Evolutionary conservation across 2,888 invertebrate genomes (phyloP).

Genomic region (Macrophya alboannulata): DNA sequence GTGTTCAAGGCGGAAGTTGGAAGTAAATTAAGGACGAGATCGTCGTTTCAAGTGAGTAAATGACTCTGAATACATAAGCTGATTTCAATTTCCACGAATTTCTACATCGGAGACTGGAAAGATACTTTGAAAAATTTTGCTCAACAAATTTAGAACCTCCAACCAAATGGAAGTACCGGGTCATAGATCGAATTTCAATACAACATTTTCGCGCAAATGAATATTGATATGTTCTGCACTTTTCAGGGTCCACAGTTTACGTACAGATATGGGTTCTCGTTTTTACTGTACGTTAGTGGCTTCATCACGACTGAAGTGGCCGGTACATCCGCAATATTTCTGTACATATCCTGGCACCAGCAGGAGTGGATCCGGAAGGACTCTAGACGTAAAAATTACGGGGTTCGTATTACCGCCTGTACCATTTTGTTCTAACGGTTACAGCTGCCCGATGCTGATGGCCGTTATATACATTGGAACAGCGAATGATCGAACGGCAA

Average conservation of each 20-base stretch:
- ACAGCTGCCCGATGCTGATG: not conserved
- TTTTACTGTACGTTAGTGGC: conserved; percentile 92
- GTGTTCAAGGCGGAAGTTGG: conserved; percentile 95
- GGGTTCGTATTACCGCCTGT: conserved; percentile 63
- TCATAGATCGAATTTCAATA: not conserved
- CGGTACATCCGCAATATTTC: conserved; percentile 93
- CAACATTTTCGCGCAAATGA: conserved; percentile 45
- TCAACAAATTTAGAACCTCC: not conserved
- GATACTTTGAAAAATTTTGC: not conserved
- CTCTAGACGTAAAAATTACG: conserved; percentile 78
- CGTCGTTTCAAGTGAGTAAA: conserved; percentile 83
- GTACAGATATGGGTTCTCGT: conserved; percentile 94
- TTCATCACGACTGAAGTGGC: conserved; percentile 93
- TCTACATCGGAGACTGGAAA: not conserved
- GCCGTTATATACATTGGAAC: not conserved
- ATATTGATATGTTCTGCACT: conserved; percentile 47
- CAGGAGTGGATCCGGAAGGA: conserved; percentile 83
- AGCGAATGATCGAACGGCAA: conserved; percentile 25
- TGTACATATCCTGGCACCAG: conserved; percentile 92
- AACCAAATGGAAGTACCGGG: not conserved
- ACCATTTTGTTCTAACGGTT: not conserved
- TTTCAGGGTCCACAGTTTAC: conserved; percentile 89
- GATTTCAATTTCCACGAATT: not conserved
- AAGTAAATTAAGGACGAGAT: conserved; percentile 91
- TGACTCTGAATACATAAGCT: not conserved